Evolutionary conservation across 2,113 vertebrate genomes (phyloP), one percentile per base, ranked within the genome.

Genomic region (Tragelaphus strepsiceros): DNA sequence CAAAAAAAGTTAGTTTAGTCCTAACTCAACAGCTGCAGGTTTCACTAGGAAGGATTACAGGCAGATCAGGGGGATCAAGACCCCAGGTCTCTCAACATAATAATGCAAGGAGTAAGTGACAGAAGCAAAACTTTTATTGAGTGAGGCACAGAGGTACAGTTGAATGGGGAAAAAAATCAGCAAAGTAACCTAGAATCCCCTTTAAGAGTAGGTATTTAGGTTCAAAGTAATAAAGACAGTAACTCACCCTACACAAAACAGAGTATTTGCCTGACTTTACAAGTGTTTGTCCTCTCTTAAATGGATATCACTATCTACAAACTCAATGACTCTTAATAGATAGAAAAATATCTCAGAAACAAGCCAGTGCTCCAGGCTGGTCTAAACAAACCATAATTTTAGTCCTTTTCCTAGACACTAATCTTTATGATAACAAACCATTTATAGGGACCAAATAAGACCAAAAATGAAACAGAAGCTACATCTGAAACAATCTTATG

Each of bases 1-100:
- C 71, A 95, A 96, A 91, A 54, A 35, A 92, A 54, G 30, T 90
- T 92, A 64, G 74, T 96, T 94, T 90, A 97, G 92, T 74, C 85
- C 97, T 92, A 78, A 89, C 24, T 88, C 64, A n/a, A 94, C 8
- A 95, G 90, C 39, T 84, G 28, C 39, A 67, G 61, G 80, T 81
- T 97, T 96, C 90, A 93, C n/a, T 58, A 78, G 58, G 88, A 88
- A 96, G 19, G 35, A 84, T 81, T 90, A 96, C 0, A 28, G 67
- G 30, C 74, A 97, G 81, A 61, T 43, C 24, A 56, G 7, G 0
- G 58, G 53, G 19, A 95, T 61, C 32, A 56, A 89, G 67, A 83
- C 17, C 17, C 32, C n/a, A 61, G 67, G 46, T 94, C 83, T 91
- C 46, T 95, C 46, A 83, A 39, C 21, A 39, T 3, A 91, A 32